phyloP scores from a whole-genome alignment of 2,797 vertebrate species.

The Eutrigla gurnardus region DNA sequence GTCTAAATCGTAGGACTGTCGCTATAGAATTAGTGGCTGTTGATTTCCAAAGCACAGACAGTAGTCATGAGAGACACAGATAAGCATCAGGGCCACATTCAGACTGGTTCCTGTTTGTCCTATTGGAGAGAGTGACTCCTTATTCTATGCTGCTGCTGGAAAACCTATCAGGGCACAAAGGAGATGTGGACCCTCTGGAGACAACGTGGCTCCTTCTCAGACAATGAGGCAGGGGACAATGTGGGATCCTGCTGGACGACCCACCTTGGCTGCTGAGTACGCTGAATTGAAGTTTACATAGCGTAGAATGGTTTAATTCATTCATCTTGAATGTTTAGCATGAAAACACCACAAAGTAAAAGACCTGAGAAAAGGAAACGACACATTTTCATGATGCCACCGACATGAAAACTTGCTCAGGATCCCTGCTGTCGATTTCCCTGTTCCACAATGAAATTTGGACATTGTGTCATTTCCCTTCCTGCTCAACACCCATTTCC shows the following conservation, averaged over 20 bases:
- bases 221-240: constrained; percentile 65
- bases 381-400: constrained; percentile 5
- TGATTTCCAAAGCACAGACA: constrained; percentile 46
- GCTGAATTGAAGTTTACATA: constrained; percentile 12
- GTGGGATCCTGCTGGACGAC: constrained; percentile 34
- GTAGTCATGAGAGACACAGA: constrained; percentile 58
- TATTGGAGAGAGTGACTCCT: constrained; percentile 63
- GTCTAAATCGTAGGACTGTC: constrained; percentile 16
- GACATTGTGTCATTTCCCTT: constrained; percentile 78
- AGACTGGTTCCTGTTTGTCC: constrained; percentile 77
- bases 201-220: constrained; percentile 72
- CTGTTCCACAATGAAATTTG: constrained; percentile 64
- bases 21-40: constrained; percentile 40
- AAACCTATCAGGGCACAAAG: constrained; percentile 75
- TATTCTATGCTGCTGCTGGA: constrained; percentile 65
- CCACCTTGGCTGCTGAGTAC: constrained; percentile 37
- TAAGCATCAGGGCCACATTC: constrained; percentile 72
- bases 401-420: constrained; percentile 20
- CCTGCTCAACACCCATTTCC: constrained; percentile 73
- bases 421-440: constrained; percentile 47
- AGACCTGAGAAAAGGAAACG: background rate
- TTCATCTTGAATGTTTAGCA: background rate
- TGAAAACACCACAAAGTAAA: constrained; percentile 8
- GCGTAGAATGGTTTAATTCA: background rate
- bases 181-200: constrained; percentile 68